Evolutionary conservation across 2,797 vertebrate genomes (phyloP).

Genomic region (Tokudaia tokunoshimensis): DNA sequence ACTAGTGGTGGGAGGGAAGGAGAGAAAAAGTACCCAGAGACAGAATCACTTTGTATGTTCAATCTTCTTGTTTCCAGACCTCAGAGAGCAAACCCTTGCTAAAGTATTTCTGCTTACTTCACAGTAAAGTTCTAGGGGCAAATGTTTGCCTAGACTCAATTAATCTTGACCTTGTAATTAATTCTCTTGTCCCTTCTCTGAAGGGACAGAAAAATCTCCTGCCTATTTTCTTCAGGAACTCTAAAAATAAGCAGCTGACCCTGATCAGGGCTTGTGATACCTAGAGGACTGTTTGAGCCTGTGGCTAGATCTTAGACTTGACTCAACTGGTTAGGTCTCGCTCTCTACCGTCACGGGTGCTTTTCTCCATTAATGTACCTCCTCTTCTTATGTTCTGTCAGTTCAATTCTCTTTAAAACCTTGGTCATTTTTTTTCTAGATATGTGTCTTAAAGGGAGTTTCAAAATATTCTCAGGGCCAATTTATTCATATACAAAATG

Average conservation of each 20-base stretch:
- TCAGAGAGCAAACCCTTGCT: neutral
- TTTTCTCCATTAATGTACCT: neutral
- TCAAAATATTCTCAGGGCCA: neutral
- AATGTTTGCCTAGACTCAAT: neutral
- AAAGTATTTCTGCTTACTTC: conserved; percentile 15
- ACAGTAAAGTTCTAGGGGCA: neutral
- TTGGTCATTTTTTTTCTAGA: neutral
- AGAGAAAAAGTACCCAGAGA: conserved; percentile 37
- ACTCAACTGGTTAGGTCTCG: neutral
- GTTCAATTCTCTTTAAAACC: neutral
- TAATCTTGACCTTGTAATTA: neutral
- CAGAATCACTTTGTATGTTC: conserved; percentile 48
- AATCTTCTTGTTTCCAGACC: neutral
- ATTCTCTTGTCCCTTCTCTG: neutral
- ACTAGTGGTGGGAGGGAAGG: conserved; percentile 14
- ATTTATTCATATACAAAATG: conserved; percentile 34
- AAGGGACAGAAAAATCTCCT: neutral
- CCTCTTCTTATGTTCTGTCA: neutral
- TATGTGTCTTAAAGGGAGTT: neutral
- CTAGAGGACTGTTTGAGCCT: neutral
- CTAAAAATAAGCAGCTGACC: neutral
- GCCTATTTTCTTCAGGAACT: neutral
- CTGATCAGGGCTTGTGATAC: neutral
- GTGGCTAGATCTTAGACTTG: neutral
- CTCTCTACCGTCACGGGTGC: neutral